These are phyloP conservation scores for Nothura maculosa DNA, from an alignment of 2,797 vertebrate species.

Conservation along the genomic window DNA sequence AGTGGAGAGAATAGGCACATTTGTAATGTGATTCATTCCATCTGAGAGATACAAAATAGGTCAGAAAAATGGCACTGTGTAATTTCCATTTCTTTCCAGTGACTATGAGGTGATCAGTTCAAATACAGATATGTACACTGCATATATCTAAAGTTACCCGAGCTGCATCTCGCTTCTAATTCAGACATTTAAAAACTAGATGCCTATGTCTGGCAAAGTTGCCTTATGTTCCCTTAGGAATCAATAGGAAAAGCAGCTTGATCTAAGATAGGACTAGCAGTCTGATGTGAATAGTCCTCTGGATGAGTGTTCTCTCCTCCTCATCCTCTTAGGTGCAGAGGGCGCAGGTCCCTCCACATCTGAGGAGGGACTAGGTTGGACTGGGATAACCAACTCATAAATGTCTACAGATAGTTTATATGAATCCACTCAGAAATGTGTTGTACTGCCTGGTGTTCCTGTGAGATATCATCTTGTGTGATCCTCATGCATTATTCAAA, in stretches of 20 bases:
- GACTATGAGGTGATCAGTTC: background rate
- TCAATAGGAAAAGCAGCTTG: background rate
- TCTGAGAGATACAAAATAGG: background rate
- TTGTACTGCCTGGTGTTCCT: background rate
- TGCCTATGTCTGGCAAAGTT: background rate
- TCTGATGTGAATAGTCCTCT: background rate
- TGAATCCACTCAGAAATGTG: background rate
- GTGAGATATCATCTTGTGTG: background rate
- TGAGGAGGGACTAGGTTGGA: background rate
- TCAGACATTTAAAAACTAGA: background rate
- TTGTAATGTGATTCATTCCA: background rate
- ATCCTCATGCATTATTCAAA: background rate
- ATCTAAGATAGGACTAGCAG: background rate
- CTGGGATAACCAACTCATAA: background rate
- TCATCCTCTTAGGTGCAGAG: too few relatives aligned
- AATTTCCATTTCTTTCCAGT: background rate
- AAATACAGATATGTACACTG: background rate
- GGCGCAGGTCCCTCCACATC: too few relatives aligned
- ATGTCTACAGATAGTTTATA: background rate
- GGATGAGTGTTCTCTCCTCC: background rate
- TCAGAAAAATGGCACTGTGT: background rate
- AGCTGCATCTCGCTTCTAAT: background rate
- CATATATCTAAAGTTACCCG: background rate
- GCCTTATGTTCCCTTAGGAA: background rate
- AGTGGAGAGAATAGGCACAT: background rate